These are phyloP conservation scores for Philonicus albiceps DNA, from an alignment of 2,888 invertebrate genomes.

Conservation along the genomic window DNA sequence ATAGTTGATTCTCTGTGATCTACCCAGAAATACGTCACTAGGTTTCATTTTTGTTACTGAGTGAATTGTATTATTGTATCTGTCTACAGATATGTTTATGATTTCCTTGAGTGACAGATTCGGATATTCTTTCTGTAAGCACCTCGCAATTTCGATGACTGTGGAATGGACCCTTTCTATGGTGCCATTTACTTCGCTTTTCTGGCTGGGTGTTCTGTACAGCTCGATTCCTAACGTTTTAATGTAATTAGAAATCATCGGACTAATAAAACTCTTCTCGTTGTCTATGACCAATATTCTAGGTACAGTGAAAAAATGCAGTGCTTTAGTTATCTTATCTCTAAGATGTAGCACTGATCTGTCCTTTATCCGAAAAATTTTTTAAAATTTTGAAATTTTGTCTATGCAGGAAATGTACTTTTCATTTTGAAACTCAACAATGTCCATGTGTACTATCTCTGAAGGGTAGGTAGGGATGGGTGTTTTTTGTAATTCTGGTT, in stretches of 20 bases:
- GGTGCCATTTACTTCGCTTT: slow-evolving; percentile 34
- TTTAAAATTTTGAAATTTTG: not conserved
- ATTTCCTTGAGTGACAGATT: slow-evolving; percentile 4
- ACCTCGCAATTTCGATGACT: slow-evolving; percentile 34
- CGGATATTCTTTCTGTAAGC: not conserved
- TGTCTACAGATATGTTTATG: slow-evolving; percentile 17
- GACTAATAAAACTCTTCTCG: not conserved
- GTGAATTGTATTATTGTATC: slow-evolving; percentile 14
- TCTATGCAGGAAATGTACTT: too few relatives aligned
- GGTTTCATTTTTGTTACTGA: slow-evolving; percentile 29
- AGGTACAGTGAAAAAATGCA: not conserved
- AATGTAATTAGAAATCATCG: slow-evolving; percentile 2
- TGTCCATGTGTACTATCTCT: not conserved
- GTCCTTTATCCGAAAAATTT: not conserved
- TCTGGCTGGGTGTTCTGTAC: not conserved
- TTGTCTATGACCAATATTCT: slow-evolving; percentile 7
- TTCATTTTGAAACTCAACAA: not conserved
- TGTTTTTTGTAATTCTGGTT: not conserved
- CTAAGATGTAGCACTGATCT: not conserved
- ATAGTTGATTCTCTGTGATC: slow-evolving; percentile 3
- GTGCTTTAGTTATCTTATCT: not conserved
- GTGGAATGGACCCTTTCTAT: slow-evolving; percentile 42
- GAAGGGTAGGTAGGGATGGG: not conserved
- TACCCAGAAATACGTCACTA: slow-evolving; percentile 13
- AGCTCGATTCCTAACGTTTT: not conserved